Base-by-base conservation (phyloP, 2,888 invertebrate genomes). In the Chrysina gloriosa region DNA sequence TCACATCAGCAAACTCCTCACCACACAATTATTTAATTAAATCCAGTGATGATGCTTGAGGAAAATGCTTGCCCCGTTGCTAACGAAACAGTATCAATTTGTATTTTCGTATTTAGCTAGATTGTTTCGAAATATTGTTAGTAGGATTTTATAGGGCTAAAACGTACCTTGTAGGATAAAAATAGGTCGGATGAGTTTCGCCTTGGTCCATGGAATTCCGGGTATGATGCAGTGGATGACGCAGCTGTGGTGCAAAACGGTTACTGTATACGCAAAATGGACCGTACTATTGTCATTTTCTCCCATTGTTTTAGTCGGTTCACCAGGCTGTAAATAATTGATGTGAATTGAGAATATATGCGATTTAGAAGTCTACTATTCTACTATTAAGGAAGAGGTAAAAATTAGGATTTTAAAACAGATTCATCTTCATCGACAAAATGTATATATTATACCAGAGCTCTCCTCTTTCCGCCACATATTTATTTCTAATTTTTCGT, bases 201-300 rank as follows among this genome's bases (percentile, higher is more conserved):
- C 94, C 71, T 89, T 87, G 0, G 89, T 86, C 92, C 93, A 94
- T 0, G 92, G 90, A 74, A 95, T 88, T 65, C 92, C 92, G 0
- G 94, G 93, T 75, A 94, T 88, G 9, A 92, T 92, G 75, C 92
- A 92, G 80, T 94, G 94, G 16, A 94, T 88, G 29, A 94, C 93
- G 76, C 92, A 91, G 14, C 94, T 93, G 77, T 94, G 94, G 77
- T 94, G 94, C 67, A 94, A 84, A 69, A 94, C 83, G 0, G 94
- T 94, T 5, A 94, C 89, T 0, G 94, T 93, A 79, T 94, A 94
- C 1, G 94, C 94, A 81, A 94, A 92, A 82, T 94, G 92, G 2
- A 95, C 93, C 0, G 89, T 89, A 0, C 86, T 79, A 78, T 85
- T 77, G 82, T 85, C 75, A 81, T 87, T 79, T 79, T 89, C 86